A percentile compares a stretch with the other conserved stretches of the same genome.
Conservation (phyloP, 2,888 invertebrate genomes). For the Osmoderma eremita region DNA sequence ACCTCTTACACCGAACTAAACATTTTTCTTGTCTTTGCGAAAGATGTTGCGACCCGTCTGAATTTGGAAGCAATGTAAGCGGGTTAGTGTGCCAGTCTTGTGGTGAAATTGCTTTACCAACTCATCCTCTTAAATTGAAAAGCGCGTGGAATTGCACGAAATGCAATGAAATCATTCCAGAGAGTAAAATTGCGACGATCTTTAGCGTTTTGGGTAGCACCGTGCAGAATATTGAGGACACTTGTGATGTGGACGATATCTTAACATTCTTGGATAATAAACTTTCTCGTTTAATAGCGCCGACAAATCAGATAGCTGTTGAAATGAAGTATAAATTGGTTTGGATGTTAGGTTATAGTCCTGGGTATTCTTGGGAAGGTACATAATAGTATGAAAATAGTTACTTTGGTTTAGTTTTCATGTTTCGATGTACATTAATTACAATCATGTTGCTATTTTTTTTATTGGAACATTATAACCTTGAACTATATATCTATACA, state of each 20-base stretch:
- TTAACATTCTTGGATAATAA: conserved; percentile 68
- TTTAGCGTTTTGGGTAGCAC: conserved; percentile 68
- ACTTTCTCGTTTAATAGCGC: conserved; percentile 68
- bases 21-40: conserved; percentile 74
- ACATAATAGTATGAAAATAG: not conserved
- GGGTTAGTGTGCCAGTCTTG: conserved; percentile 60
- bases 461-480: too few relatives aligned
- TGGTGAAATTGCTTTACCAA: conserved; percentile 68
- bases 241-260: conserved; percentile 67
- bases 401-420: too few relatives aligned
- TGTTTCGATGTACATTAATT: too few relatives aligned
- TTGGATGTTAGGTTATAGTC: conserved; percentile 70
- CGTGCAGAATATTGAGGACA: conserved; percentile 65
- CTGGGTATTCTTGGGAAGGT: conserved; percentile 71
- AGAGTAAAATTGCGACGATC: conserved; percentile 66
- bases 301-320: conserved; percentile 70
- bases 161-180: conserved; percentile 66
- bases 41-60: conserved; percentile 74
- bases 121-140: conserved; percentile 66
- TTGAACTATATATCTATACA: too few relatives aligned
- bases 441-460: too few relatives aligned
- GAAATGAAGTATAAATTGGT: conserved; percentile 73
- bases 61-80: conserved; percentile 66
- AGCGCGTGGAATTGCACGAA: conserved; percentile 71
- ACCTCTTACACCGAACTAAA: conserved; percentile 73